Conservation (phyloP, 2,888 invertebrate species). For the Drosophila meridionalis region DNA sequence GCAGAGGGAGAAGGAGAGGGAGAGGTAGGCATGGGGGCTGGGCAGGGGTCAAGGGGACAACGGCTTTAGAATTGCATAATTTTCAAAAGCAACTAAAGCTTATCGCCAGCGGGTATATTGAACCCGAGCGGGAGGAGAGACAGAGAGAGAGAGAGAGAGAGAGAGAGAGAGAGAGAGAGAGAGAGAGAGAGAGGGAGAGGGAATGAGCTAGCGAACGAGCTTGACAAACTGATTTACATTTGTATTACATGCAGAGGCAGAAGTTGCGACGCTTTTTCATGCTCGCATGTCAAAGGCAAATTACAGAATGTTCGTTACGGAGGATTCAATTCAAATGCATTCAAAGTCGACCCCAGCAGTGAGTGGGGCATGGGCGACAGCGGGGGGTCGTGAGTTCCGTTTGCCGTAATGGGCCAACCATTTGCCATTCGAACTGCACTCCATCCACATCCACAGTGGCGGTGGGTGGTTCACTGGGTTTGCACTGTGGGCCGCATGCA, state of each 20-base stretch:
- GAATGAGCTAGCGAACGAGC: background rate
- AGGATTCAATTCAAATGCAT: slow-evolving; percentile 55
- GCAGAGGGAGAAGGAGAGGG: too few species aligned
- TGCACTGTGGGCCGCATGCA: slow-evolving; percentile 55
- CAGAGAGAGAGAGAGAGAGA: too few species aligned
- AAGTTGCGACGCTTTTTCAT: slow-evolving; percentile 39
- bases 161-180: background rate
- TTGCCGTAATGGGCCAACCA: slow-evolving; percentile 10
- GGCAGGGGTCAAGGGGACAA: background rate
- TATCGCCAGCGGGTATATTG: slow-evolving; percentile 56
- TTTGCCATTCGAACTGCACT: slow-evolving; percentile 29
- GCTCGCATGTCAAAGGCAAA: slow-evolving; percentile 75
- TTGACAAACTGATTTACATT: slow-evolving; percentile 36
- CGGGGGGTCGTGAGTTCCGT: background rate
- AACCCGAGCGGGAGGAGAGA: slow-evolving; percentile 29
- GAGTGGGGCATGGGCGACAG: background rate
- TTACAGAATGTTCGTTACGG: slow-evolving; percentile 57
- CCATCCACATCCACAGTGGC: background rate
- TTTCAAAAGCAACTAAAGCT: slow-evolving; percentile 20
- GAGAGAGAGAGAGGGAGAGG: background rate
- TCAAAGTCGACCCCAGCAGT: slow-evolving; percentile 32
- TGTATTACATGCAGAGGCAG: slow-evolving; percentile 27
- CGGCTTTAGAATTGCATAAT: slow-evolving; percentile 49
- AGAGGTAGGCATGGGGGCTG: too few species aligned
- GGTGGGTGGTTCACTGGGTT: background rate